Conservation (phyloP, 23 tunicate species). For the Styela clava region DNA sequence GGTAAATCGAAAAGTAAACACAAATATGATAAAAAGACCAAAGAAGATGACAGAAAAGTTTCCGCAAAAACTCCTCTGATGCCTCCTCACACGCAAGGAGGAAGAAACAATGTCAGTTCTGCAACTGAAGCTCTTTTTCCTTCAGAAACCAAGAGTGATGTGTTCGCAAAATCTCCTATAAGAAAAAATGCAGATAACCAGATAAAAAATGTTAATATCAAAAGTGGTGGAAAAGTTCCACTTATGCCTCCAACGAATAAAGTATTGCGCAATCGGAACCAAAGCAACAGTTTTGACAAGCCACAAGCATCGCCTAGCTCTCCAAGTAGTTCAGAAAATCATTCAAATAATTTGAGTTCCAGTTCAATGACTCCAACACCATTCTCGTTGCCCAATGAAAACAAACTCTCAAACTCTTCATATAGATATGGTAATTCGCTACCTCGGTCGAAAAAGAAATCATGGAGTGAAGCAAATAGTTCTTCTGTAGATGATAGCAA, state of each 20-base stretch:
- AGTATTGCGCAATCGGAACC: background rate
- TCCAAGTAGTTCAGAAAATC: background rate
- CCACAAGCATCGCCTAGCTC: background rate
- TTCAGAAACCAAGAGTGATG: conserved; percentile 22
- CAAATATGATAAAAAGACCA: conserved; percentile 2
- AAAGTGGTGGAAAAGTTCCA: conserved; percentile 6
- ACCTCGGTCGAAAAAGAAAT: conserved; percentile 11
- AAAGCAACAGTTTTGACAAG: background rate
- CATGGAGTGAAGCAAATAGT: conserved; percentile 7
- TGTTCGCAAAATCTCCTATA: conserved; percentile 20
- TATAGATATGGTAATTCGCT: conserved; percentile 21
- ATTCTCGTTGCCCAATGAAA: background rate
- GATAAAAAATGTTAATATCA: conserved; percentile 7
- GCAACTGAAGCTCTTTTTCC: conserved; percentile 30
- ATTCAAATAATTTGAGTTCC: background rate
- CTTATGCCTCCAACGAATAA: conserved; percentile 30
- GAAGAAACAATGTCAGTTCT: conserved; percentile 6
- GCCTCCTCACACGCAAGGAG: conserved; percentile 24
- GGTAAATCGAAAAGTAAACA: conserved; percentile 2
- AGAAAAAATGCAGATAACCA: conserved; percentile 16
- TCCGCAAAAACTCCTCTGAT: conserved; percentile 8
- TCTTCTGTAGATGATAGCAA: conserved; percentile 6
- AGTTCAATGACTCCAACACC: conserved; percentile 15
- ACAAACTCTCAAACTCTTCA: background rate
- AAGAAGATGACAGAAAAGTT: conserved; percentile 7